phyloP scores from a whole-genome alignment of 2,888 invertebrate species.

The Tigriopus californicus region DNA sequence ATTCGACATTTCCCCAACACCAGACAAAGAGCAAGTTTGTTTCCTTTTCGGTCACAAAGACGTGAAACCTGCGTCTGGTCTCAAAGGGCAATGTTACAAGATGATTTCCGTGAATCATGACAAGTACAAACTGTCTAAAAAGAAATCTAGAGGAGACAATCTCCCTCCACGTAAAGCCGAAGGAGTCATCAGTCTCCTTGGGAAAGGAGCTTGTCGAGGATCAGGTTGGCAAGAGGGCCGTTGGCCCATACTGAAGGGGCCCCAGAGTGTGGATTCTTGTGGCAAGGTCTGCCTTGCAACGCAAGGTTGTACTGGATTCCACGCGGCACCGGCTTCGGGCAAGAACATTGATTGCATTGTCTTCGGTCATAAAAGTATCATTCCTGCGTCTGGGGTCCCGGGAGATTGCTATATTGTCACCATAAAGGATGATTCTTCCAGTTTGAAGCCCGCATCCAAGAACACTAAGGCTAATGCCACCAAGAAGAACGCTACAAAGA shows the following conservation, averaged over 20 bases:
- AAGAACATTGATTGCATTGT: not conserved
- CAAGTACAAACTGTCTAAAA: not conserved
- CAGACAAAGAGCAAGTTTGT: not conserved
- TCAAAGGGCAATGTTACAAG: not conserved
- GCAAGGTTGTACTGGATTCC: constrained; percentile 12
- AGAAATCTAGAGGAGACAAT: not conserved
- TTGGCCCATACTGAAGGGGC: constrained; percentile 1
- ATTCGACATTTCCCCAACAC: constrained; percentile 6
- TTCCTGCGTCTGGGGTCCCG: constrained; percentile 9
- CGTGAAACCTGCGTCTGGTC: constrained; percentile 4
- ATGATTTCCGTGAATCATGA: not conserved
- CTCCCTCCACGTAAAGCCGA: not conserved
- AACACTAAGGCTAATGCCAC: not conserved
- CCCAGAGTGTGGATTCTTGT: constrained; percentile 1
- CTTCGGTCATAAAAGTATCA: constrained; percentile 1
- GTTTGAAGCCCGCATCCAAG: not conserved
- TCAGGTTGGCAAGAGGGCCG: not conserved
- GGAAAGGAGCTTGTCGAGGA: constrained; percentile 7
- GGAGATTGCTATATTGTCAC: constrained; percentile 10
- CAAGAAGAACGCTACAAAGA: not conserved
- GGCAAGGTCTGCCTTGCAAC: not conserved
- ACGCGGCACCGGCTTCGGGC: not conserved
- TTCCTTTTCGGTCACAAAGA: constrained; percentile 12
- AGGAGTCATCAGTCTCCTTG: not conserved
- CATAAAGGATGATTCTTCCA: not conserved